Evolutionary conservation across 2,113 vertebrate species (phyloP), one percentile per base, ranked within the genome.

Genomic region (Xiphophorus couchianus): DNA sequence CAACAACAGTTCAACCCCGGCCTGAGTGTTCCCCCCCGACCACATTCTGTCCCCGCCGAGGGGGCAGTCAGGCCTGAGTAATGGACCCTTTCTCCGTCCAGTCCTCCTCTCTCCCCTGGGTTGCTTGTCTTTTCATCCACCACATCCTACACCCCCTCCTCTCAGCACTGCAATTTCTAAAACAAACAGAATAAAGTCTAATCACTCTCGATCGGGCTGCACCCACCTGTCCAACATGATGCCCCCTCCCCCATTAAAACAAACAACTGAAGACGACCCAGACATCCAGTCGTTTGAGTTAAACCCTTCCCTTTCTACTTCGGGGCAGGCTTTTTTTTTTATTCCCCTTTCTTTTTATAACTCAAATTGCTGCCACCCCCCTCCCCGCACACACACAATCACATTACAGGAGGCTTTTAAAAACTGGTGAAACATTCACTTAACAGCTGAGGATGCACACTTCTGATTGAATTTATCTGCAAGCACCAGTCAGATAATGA

Each of bases 201-300:
- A 83, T 84, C 83, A 44, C 67, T 83, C 85, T 86, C 60, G 2
- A 86, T 86, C 85, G 37, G 31, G 27, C 84, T 81, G 78, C 71
- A 67, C 78, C 89, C 89, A 91, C 88, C 91, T 90, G 86, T 84
- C 82, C 44, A 28, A n/a, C n/a, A 15, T 77, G 54, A 77, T 66
- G 37, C 30, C 17, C 68, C 79, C 54, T 58, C 29, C n/a, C 19
- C 79, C 82, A 76, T 12, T 1, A 42, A 54, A 54, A 58, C 9
- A 10, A 22, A 7, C 22, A 58, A 58, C 51, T n/a, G 25, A 58
- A 37, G 78, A 83, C 83, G 84, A 71, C 86, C 86, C 83, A 87
- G 84, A 84, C 82, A 82, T 81, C 84, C 83, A 84, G 87, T 92
- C 86, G 86, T 85, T 90, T 83, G 90, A 86, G 86, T 90, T 92